Base-by-base conservation (phyloP, 2,113 vertebrate species). In the Nycticebus coucang region DNA sequence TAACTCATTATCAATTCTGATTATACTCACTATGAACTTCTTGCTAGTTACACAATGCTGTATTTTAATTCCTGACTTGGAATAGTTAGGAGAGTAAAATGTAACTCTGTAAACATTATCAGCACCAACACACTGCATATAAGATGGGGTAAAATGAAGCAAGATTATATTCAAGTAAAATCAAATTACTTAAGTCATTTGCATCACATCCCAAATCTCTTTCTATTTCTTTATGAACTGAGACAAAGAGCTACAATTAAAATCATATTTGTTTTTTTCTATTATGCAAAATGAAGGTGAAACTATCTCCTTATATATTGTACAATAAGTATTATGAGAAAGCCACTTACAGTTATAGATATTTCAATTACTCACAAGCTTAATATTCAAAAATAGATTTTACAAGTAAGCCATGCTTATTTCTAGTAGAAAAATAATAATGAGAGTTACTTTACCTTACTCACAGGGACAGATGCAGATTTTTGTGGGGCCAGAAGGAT, bases 51-150 rank as follows among this genome's bases (percentile, higher is more conserved):
- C 7, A 79, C 28, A 66, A 77, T 18, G 62, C 11, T 71, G 53
- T n/a, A 21, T 37, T 91, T 87, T 75, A 95, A 96, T 96, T 93
- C 81, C 78, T 94, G 77, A 92, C 17, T 19, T 59, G 55, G 71
- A 87, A 41, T 87, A 68, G 84, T 24, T 80, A 0, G 0, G 64
- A 72, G 74, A 95, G 72, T 60, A 90, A 84, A 55, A 59, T 74
- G 17, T 55, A 79, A 53, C 59, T 89, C 33, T 80, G 68, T 77
- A 95, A 95, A 77, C 66, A 59, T 28, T n/a, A 50, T 62, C 64
- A 87, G 18, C 30, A 93, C 60, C 33, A 28, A 92, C 41, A 64
- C 15, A 87, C 2, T 72, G 64, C 7, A 11, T 1, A 10, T 66
- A 19, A 89, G 22, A 1, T 55, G 77, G 53, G 53, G 72, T 19